Evolutionary conservation across 2,888 invertebrate genomes (phyloP), one percentile per base, ranked within the genome.

Genomic region (Trissolcus brochymenae): DNA sequence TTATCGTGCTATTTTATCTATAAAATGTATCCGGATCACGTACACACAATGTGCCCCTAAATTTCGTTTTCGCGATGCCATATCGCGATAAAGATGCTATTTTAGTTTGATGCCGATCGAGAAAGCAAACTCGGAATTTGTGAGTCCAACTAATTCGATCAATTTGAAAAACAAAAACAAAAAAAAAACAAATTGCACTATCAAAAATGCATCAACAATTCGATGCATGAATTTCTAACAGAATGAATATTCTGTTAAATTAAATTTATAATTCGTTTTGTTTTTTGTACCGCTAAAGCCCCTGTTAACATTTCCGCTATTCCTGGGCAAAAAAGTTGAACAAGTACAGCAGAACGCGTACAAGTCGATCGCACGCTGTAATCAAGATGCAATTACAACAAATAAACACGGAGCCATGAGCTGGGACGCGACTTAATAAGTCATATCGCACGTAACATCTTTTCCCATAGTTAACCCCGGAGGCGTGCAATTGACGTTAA

Each of bases 1-100:
- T 74, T 74, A 74, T 74, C 74, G 21, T 2, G 62, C 57, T 57
- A 56, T 61, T 74, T 68, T 29, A 68, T 74, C 74, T 67, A 74
- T 57, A 68, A 67, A 67, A 67, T 43, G 53, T 57, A 67, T 68
- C 57, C 62, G 57, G 43, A 74, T 67, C 62, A 67, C 57, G 60
- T 74, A 74, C 67, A 57, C 67, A 35, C 35, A 62, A 53, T 67
- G 62, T 57, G 13, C 43, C 67, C 62, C 67, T 62, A 67, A 74
- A 74, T 51, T 66, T 67, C 74, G 74, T 67, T 56, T 67, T 51
- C 25, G 43, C 49, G 67, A 74, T 67, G 56, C 67, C 11, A 29
- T 56, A 66, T 43, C 25, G 19, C 13, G 66, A 73, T 66, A 60
- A 66, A 61, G 35, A 35, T 35, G 29, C 13, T n/a, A 25, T 51